Percentiles rank a stretch among this genome's conserved stretches.
These are phyloP conservation scores for Syngnathoides biaculeatus DNA, from an alignment of 2,113 vertebrate genomes.

Conservation along the genomic window DNA sequence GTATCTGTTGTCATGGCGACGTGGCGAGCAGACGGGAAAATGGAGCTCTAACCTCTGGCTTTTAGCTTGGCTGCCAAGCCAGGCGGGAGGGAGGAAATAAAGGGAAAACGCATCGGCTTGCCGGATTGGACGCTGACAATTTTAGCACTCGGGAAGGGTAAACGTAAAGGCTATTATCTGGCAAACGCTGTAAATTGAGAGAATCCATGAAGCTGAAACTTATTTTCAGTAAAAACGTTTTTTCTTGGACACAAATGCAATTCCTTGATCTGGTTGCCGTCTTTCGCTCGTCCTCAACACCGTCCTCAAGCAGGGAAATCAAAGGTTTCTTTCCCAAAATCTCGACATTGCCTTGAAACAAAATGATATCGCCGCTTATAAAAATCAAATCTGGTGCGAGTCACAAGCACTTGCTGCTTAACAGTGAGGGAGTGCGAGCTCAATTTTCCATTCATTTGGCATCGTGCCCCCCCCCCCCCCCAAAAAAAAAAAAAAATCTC, in stretches of 20 bases:
- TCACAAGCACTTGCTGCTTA: slow-evolving; percentile 82
- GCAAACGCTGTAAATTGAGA: slow-evolving; percentile 20
- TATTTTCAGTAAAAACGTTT: too few relatives aligned
- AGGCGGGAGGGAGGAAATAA: slow-evolving; percentile 66
- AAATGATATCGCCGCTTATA: slow-evolving; percentile 90
- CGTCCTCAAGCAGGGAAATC: background rate
- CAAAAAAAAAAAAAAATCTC: slow-evolving; percentile 92
- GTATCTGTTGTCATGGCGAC: slow-evolving; percentile 99
- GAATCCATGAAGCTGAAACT: slow-evolving; percentile 6
- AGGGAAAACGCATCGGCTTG: slow-evolving; percentile 80
- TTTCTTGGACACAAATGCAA: slow-evolving; percentile 53
- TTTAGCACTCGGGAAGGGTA: slow-evolving; percentile 80
- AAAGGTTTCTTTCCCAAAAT: slow-evolving; percentile 10
- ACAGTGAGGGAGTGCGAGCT: slow-evolving; percentile 85
- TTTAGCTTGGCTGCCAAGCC: slow-evolving; percentile 79
- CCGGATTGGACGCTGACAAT: slow-evolving; percentile 88
- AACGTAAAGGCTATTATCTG: slow-evolving; percentile 79
- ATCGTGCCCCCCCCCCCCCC: slow-evolving; percentile 86
- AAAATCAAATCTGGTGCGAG: slow-evolving; percentile 89
- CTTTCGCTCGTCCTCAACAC: slow-evolving; percentile 53
- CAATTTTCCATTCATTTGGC: slow-evolving; percentile 94
- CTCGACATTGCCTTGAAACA: slow-evolving; percentile 77
- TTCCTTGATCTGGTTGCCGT: slow-evolving; percentile 65
- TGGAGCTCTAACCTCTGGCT: slow-evolving; percentile 90
- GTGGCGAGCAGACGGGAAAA: slow-evolving; percentile 87